Conservation (phyloP, 1,140 invertebrate species). For the Cheumatopsyche charites region DNA sequence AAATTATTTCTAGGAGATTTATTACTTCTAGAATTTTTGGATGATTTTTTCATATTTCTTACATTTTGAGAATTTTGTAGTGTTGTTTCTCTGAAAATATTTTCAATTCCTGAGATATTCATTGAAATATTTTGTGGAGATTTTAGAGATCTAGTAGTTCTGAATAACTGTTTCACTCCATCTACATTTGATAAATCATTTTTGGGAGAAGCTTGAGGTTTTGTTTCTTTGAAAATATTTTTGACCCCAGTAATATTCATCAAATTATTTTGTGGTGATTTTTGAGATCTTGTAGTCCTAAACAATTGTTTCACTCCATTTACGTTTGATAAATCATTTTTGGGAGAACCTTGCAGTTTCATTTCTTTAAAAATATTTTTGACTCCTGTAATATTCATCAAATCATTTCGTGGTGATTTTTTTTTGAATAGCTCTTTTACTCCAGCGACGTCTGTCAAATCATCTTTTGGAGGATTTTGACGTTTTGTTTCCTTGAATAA, state of each 20-base stretch:
- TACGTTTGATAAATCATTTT: slow-evolving; percentile 51
- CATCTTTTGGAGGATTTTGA: slow-evolving; percentile 53
- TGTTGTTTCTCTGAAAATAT: slow-evolving; percentile 49
- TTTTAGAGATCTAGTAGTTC: slow-evolving; percentile 41
- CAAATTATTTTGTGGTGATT: slow-evolving; percentile 58
- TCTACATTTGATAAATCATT: slow-evolving; percentile 56
- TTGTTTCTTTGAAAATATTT: slow-evolving; percentile 50
- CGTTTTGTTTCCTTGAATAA: slow-evolving; percentile 50
- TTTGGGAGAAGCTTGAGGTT: slow-evolving; percentile 49
- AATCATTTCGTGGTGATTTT: slow-evolving; percentile 50
- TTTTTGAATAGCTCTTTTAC: slow-evolving; percentile 53
- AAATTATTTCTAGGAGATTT: slow-evolving; percentile 52
- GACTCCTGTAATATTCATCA: slow-evolving; percentile 53
- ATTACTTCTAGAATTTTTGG: slow-evolving; percentile 46
- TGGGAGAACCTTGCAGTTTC: slow-evolving; percentile 44
- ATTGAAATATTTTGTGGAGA: slow-evolving; percentile 53
- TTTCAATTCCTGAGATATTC: slow-evolving; percentile 50
- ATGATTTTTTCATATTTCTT: slow-evolving; percentile 53
- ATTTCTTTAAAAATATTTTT: slow-evolving; percentile 47
- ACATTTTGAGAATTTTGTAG: slow-evolving; percentile 51
- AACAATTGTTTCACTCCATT: slow-evolving; percentile 54
- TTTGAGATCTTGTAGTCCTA: slow-evolving; percentile 47
- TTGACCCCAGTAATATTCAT: slow-evolving; percentile 54
- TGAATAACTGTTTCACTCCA: slow-evolving; percentile 54
- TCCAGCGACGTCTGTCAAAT: slow-evolving; percentile 54